Percentiles rank a stretch among this genome's conserved stretches.
phyloP scores from a whole-genome alignment of 2,113 vertebrate genomes.

The Microtus montanus region DNA sequence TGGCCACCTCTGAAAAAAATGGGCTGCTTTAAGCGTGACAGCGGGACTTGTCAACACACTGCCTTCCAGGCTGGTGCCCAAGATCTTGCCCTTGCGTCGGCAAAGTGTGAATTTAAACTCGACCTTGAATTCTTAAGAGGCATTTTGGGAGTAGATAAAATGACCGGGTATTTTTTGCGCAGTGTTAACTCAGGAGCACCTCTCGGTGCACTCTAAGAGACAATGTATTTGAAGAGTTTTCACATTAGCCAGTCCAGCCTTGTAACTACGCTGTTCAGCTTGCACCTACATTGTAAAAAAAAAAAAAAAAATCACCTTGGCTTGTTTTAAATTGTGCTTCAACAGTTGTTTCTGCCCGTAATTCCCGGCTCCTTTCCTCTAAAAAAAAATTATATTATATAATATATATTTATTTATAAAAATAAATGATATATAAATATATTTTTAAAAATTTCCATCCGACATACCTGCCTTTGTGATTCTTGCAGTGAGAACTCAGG shows the following conservation, averaged over 20 bases:
- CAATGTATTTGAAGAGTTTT: conserved; percentile 30
- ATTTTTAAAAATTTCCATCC: neutral
- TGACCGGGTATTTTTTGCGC: conserved; percentile 17
- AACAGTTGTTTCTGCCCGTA: neutral
- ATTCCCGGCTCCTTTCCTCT: neutral
- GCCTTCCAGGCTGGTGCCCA: neutral
- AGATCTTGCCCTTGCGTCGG: conserved; percentile 41
- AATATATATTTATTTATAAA: no score
- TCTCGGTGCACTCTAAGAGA: neutral
- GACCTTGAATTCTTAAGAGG: conserved; percentile 60
- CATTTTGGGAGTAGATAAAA: conserved; percentile 45
- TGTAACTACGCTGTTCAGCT: neutral
- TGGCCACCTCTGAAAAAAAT: neutral
- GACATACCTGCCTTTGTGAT: neutral
- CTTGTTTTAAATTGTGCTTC: neutral
- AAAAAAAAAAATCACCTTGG: neutral
- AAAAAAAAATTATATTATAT: no score
- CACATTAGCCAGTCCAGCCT: neutral
- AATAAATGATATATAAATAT: no score
- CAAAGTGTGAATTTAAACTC: conserved; percentile 49
- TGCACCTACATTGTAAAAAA: neutral
- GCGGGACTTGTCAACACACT: conserved; percentile 16
- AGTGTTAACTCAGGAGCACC: neutral
- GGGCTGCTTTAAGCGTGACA: conserved; percentile 4
- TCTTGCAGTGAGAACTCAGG: neutral